phyloP scores from a whole-genome alignment of 2,888 invertebrate species.

The Hyles lineata region DNA sequence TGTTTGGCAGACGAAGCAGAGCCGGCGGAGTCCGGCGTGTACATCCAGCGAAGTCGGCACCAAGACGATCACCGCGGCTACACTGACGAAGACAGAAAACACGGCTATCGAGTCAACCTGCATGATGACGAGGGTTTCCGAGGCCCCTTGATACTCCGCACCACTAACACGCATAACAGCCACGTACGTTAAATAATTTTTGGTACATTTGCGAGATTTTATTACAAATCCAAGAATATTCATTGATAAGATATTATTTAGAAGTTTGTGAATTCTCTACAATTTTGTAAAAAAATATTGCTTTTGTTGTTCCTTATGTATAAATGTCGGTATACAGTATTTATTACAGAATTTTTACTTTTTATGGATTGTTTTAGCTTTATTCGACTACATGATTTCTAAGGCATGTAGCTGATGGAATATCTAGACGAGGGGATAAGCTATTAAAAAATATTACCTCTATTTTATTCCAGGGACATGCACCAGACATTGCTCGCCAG shows the following conservation, averaged over 20 bases:
- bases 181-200: constrained; percentile 42
- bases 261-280: no score
- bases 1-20: constrained; percentile 19
- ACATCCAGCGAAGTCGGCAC: not conserved
- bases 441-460: not conserved
- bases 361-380: no score
- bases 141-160: constrained; percentile 49
- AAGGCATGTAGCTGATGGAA: no score
- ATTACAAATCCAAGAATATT: no score
- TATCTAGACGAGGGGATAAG: no score
- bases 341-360: no score
- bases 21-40: constrained; percentile 2
- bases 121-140: constrained; percentile 39
- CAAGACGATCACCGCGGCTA: constrained; percentile 31
- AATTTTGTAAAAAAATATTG: no score
- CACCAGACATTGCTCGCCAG: constrained; percentile 53
- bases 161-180: constrained; percentile 43
- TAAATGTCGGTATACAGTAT: no score
- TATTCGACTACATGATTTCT: no score
- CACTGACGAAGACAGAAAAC: constrained; percentile 32
- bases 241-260: no score
- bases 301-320: no score
- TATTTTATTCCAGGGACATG: constrained; percentile 48
- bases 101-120: constrained; percentile 26
- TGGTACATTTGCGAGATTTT: no score